Evolutionary conservation across 2,888 invertebrate genomes (phyloP).

Genomic region (Priocnemis perturbator): DNA sequence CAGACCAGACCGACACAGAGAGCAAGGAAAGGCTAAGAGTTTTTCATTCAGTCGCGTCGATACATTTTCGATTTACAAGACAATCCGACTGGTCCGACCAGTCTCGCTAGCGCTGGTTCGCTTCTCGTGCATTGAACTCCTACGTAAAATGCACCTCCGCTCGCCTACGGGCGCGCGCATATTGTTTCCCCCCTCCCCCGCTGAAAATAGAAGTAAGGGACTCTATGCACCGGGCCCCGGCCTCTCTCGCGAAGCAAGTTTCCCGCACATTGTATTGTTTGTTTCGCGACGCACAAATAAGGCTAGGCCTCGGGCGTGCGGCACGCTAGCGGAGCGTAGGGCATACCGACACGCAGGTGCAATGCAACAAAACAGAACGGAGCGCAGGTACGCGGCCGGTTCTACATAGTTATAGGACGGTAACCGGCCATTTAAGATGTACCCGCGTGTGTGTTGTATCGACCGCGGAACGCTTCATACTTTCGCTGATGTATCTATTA

Average conservation of each 20-base stretch:
- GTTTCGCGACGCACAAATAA: conserved; percentile 20
- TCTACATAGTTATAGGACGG: conserved; percentile 10
- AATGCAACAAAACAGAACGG: conserved; percentile 37
- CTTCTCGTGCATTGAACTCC: conserved; percentile 29
- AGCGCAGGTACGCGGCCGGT: conserved; percentile 38
- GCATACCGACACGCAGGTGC: conserved; percentile 36
- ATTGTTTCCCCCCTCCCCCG: conserved; percentile 19
- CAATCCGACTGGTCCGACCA: conserved; percentile 38
- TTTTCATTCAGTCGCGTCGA: conserved; percentile 7
- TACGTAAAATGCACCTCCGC: conserved; percentile 31
- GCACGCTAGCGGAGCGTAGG: conserved; percentile 14
- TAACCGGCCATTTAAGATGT: background rate
- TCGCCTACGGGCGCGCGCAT: conserved; percentile 37
- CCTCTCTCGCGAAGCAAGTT: background rate
- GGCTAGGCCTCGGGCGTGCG: conserved; percentile 22
- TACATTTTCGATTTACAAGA: conserved; percentile 31
- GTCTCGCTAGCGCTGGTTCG: conserved; percentile 20
- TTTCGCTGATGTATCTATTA: too few relatives aligned
- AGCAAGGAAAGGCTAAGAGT: too few relatives aligned
- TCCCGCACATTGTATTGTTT: background rate
- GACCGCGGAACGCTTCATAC: too few relatives aligned
- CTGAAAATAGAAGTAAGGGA: conserved; percentile 36
- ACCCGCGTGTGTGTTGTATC: too few relatives aligned
- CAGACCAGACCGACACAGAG: too few relatives aligned
- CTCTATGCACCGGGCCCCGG: background rate